Evolutionary conservation across 2,113 vertebrate species (phyloP).

Genomic region (Chlamydotis undulata): DNA sequence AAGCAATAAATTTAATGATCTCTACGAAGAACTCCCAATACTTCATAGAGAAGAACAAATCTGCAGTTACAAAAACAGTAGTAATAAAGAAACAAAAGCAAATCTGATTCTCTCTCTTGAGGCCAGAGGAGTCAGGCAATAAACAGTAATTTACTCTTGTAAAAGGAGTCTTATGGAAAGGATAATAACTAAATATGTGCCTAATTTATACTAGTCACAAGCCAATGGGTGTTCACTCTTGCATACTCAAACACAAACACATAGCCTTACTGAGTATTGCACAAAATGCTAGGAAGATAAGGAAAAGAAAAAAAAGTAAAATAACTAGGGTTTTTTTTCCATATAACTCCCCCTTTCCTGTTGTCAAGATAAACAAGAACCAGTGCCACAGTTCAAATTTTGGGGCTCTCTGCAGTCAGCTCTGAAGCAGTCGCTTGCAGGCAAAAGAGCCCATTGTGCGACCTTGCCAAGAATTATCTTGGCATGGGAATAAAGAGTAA

Average conservation of each 20-base stretch:
- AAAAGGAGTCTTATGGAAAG: neutral
- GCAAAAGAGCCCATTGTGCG: neutral
- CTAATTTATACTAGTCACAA: constrained; percentile 18
- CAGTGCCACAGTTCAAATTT: neutral
- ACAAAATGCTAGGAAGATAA: neutral
- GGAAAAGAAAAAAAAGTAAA: neutral
- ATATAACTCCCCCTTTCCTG: neutral
- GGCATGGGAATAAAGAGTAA: neutral
- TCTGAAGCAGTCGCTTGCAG: neutral
- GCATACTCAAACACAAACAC: neutral
- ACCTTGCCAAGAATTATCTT: neutral
- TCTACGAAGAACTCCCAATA: constrained; percentile 26
- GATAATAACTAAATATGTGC: neutral
- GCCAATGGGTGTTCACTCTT: neutral
- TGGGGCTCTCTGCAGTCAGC: neutral
- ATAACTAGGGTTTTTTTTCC: neutral
- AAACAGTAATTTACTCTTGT: neutral
- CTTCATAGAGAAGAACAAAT: constrained; percentile 45
- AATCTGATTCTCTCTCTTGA: neutral
- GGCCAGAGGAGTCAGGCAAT: neutral
- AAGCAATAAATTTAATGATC: constrained; percentile 66
- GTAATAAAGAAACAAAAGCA: constrained; percentile 2
- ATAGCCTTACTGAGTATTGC: neutral
- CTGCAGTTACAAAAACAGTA: neutral
- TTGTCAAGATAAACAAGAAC: neutral